Conservation (phyloP, 2,888 invertebrate species). For the Polyommatus iphigenia region DNA sequence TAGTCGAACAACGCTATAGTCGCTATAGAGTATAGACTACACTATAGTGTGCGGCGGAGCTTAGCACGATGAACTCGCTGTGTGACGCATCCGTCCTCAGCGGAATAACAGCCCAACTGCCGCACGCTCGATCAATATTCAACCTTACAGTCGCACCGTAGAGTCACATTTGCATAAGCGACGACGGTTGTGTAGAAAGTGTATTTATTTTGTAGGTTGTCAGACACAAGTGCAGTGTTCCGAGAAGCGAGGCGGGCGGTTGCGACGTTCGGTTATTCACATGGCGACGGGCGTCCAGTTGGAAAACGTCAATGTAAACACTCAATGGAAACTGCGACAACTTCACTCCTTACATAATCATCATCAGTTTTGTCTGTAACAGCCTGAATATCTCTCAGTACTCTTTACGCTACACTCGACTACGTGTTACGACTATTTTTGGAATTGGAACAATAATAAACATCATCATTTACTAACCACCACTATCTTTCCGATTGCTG, state of each 20-base stretch:
- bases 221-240: constrained; percentile 68
- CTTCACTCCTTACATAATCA: neutral
- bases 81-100: constrained; percentile 62
- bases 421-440: neutral
- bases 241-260: constrained; percentile 60
- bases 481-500: too few relatives aligned
- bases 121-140: constrained; percentile 41
- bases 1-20: neutral
- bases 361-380: neutral
- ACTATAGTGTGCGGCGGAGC: constrained; percentile 43
- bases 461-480: too few relatives aligned
- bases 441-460: too few relatives aligned
- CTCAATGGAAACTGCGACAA: neutral
- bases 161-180: constrained; percentile 42
- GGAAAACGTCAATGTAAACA: constrained; percentile 26
- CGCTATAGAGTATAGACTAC: neutral
- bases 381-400: neutral
- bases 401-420: neutral
- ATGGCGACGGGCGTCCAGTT: constrained; percentile 19
- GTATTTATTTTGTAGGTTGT: constrained; percentile 67
- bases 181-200: constrained; percentile 53
- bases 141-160: constrained; percentile 44
- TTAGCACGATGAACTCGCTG: constrained; percentile 73
- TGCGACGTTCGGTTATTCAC: constrained; percentile 40
- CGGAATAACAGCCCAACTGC: constrained; percentile 51